Evolutionary conservation across 2,888 invertebrate genomes (phyloP), one percentile per base, ranked within the genome.

Genomic region (Eurytoma adleriae): DNA sequence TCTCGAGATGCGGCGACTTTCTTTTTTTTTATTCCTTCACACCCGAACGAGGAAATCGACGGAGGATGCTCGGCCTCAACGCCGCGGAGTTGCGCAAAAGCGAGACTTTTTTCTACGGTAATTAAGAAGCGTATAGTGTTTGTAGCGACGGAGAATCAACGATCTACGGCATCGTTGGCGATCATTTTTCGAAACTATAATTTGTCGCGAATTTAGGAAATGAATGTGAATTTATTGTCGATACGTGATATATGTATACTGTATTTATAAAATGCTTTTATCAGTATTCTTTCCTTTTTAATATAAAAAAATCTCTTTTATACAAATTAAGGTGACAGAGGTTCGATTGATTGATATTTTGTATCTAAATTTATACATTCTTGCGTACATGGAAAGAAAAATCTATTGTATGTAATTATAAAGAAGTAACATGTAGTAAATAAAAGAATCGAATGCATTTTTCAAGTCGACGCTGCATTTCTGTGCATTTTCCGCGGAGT

Each of bases 211-310:
- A 10, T 30, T 12, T 67, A 30, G n/a, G 40, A 61, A 40, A 75
- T 61, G 50, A 48, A 71, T 75, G 70, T 69, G 64, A 75, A 80
- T 68, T 78, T 52, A 59, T 64, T 77, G 72, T 80, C 72, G 12
- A 69, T 77, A 73, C 76, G 72, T 73, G 64, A 80, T 76, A 71
- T 68, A 30, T 68, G 52, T 62, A 67, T 30, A 71, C 72, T 80
- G 80, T 80, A 79, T 61, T 79, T 71, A 76, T 76, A 80, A 71
- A 71, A n/a, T 68, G 67, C 72, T 78, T 80, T 78, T 69, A 73
- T 78, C 81, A 81, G 81, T 81, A 81, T 81, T 81, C 64, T 68
- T 62, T 40, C 40, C 40, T 78, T 67, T 74, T 74, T 69, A 10
- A 40, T 40, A 40, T 10, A 40, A 5, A 40, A 40, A 77, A 72